Base-by-base conservation (phyloP, 2,888 invertebrate species). In the Aphidoletes aphidimyza region DNA sequence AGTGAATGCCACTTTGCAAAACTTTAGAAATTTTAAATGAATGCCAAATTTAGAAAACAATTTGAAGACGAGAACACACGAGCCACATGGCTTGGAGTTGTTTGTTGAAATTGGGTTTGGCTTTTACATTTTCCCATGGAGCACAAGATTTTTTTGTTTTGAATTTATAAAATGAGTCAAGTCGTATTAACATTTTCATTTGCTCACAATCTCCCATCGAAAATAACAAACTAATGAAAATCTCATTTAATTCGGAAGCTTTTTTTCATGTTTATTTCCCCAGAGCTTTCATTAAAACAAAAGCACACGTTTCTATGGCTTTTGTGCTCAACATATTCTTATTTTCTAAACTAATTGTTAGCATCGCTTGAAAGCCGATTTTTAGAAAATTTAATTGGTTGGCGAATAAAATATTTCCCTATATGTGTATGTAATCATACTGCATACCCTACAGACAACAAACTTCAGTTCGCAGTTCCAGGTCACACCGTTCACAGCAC, bases 221-320 rank as follows among this genome's bases (percentile, higher is more conserved):
- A 69, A 30, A 69, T 69, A 69, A 69, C 3, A 30, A 1, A 19
- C 69, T 69, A 14, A 69, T 34, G 69, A 69, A 69, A 69, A 69
- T 69, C 69, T 30, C 69, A 69, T 69, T 69, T 69, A 69, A 54
- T 54, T 54, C 26, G 26, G 22, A 54, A 30, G 30, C 2, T 69
- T 30, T 26, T 69, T 30, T 26, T 69, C 26, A 69, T 69, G n/a
- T n/a, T n/a, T n/a, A n/a, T 69, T 69, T 30, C 34, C 11, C 1
- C 2, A 69, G 3, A 69, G 54, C 22, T 69, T 69, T 69, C 69
- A 69, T 69, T 30, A 69, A 69, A 69, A 69, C 69, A 69, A 69
- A 69, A 34, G 69, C 30, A 5, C 26, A 30, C 30, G 26, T 69
- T 69, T 69, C 69, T 69, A 69, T 69, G n/a, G 34, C 30, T 69